Evolutionary conservation across 2,797 vertebrate species (phyloP).

Genomic region (Melanotaenia parkinsoni): DNA sequence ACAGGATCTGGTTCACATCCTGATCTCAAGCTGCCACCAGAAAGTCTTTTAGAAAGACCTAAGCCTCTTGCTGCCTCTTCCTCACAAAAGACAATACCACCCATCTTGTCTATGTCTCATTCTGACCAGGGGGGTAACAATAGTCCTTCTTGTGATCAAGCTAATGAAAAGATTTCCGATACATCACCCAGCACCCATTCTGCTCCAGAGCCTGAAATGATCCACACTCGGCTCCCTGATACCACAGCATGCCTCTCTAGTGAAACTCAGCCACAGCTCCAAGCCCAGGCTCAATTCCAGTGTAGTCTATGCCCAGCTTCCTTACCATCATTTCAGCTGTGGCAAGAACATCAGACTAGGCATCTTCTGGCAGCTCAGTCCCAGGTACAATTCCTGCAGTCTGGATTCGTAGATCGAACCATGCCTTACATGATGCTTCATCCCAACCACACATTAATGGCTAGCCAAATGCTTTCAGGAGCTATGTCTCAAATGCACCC

Average conservation of each 20-base stretch:
- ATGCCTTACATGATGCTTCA: constrained; percentile 99
- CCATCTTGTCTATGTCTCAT: constrained; percentile 29
- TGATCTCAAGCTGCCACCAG: constrained; percentile 29
- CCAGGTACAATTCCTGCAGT: constrained; percentile 95
- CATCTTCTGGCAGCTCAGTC: constrained; percentile 95
- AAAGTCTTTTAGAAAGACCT: constrained; percentile 48
- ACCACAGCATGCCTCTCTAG: constrained; percentile 35
- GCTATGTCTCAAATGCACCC: constrained; percentile 91
- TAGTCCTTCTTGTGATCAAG: constrained; percentile 39
- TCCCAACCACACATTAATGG: constrained; percentile 92
- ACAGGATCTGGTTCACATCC: constrained; percentile 24
- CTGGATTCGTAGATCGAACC: constrained; percentile 92
- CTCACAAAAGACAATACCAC: constrained; percentile 40
- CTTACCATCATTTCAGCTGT: constrained; percentile 95
- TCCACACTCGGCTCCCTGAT: constrained; percentile 57
- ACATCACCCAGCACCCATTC: constrained; percentile 37
- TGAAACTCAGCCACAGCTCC: constrained; percentile 74
- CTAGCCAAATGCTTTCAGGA: constrained; percentile 94
- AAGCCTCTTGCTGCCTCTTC: constrained; percentile 36
- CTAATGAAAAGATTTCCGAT: constrained; percentile 53
- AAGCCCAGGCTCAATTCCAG: constrained; percentile 93
- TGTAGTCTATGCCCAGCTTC: constrained; percentile 95
- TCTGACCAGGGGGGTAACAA: constrained; percentile 33
- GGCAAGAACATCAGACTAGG: constrained; percentile 99
- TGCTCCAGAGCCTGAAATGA: constrained; percentile 57